phyloP scores from a whole-genome alignment of 2,113 vertebrate genomes.

The Passer montanus region DNA sequence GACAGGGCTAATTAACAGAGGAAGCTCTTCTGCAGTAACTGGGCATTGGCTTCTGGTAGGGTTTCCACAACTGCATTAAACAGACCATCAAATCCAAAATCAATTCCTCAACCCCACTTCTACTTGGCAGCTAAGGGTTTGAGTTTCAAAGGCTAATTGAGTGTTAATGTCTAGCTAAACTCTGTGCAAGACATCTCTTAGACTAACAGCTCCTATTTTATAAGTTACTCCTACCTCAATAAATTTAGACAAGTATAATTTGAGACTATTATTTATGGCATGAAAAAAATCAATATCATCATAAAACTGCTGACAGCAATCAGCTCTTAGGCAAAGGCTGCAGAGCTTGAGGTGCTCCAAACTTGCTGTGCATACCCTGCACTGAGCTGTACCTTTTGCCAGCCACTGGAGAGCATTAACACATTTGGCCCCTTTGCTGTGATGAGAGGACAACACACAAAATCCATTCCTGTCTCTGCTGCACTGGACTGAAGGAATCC shows the following conservation, averaged over 20 bases:
- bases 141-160: slow-evolving; percentile 52
- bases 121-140: slow-evolving; percentile 9
- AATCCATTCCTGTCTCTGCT: background rate
- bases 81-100: slow-evolving; percentile 18
- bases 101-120: background rate
- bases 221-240: slow-evolving; percentile 48
- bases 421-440: background rate
- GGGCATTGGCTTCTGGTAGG: background rate
- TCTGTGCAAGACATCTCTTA: slow-evolving; percentile 39
- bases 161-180: slow-evolving; percentile 40
- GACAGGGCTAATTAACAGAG: background rate
- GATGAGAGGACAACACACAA: background rate
- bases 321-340: background rate
- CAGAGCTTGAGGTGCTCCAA: background rate
- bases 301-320: slow-evolving; percentile 39
- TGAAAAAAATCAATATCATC: slow-evolving; percentile 49
- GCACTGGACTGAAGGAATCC: background rate
- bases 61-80: background rate
- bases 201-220: slow-evolving; percentile 12
- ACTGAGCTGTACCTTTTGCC: background rate
- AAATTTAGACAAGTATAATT: slow-evolving; percentile 60
- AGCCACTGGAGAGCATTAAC: background rate
- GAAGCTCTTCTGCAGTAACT: background rate
- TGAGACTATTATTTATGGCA: slow-evolving; percentile 55
- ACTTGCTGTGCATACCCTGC: background rate